These are phyloP conservation scores for Reinhardtius hippoglossoides DNA, from an alignment of 2,113 vertebrate species.

Conservation along the genomic window DNA sequence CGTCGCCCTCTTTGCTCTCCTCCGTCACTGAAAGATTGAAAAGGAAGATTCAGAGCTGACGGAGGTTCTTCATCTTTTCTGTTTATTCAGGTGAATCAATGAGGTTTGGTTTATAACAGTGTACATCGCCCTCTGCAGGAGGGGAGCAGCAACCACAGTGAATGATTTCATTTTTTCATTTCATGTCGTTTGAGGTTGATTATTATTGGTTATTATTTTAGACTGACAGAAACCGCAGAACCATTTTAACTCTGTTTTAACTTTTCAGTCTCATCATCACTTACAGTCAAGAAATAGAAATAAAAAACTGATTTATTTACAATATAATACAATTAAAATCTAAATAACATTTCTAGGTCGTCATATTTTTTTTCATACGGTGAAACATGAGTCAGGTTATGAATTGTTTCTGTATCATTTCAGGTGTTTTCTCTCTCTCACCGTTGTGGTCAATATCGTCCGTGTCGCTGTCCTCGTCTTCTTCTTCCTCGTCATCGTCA, in stretches of 20 bases:
- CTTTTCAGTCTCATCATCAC: too few relatives aligned
- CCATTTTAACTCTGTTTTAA: too few relatives aligned
- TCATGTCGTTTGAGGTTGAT: too few relatives aligned
- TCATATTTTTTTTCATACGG: too few relatives aligned
- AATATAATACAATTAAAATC: too few relatives aligned
- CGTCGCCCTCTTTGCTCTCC: conserved; percentile 87
- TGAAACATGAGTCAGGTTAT: too few relatives aligned
- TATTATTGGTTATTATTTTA: too few relatives aligned
- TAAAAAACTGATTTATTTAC: too few relatives aligned
- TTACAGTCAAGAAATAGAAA: too few relatives aligned
- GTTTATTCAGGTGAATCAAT: background rate
- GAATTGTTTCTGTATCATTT: background rate
- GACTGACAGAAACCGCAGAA: too few relatives aligned
- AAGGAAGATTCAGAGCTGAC: background rate
- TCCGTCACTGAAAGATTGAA: conserved; percentile 82
- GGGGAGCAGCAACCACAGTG: background rate
- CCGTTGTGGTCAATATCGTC: conserved; percentile 94
- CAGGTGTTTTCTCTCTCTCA: conserved; percentile 67
- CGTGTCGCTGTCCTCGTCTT: conserved; percentile 85
- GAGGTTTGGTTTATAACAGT: background rate
- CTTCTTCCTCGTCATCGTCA: conserved; percentile 86
- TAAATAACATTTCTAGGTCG: too few relatives aligned
- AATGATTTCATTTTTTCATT: background rate
- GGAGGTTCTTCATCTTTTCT: background rate
- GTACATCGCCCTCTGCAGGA: background rate